A percentile compares a stretch with the other conserved stretches of the same genome.
Evolutionary conservation across 2,888 invertebrate genomes (phyloP).

Genomic region (Ryuthela nishihirai): DNA sequence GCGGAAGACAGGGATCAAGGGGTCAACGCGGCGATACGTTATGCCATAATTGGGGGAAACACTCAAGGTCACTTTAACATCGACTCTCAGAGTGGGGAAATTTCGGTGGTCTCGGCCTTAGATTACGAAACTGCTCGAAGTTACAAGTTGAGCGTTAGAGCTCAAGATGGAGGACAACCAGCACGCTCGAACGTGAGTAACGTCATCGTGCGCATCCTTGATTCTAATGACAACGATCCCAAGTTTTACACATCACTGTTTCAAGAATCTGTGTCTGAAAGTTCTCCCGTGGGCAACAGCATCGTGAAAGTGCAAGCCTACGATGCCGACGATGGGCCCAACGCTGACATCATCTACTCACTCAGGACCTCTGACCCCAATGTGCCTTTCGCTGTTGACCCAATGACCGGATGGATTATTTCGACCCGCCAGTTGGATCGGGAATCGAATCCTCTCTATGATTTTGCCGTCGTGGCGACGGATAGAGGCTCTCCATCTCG

Average conservation of each 20-base stretch:
- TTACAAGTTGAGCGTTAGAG: slow-evolving; percentile 84
- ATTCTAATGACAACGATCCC: slow-evolving; percentile 82
- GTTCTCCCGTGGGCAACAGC: slow-evolving; percentile 79
- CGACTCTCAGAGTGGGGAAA: slow-evolving; percentile 76
- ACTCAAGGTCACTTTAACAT: slow-evolving; percentile 90
- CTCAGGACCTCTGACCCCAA: slow-evolving; percentile 47
- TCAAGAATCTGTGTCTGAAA: slow-evolving; percentile 90
- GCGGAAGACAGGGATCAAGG: slow-evolving; percentile 92
- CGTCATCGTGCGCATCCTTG: slow-evolving; percentile 81
- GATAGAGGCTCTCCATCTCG: slow-evolving; percentile 59
- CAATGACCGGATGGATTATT: slow-evolving; percentile 83
- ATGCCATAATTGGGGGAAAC: slow-evolving; percentile 86
- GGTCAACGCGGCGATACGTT: slow-evolving; percentile 85
- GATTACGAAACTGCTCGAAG: slow-evolving; percentile 83
- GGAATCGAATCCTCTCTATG: slow-evolving; percentile 78
- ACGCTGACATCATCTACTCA: slow-evolving; percentile 82
- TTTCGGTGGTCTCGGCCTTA: slow-evolving; percentile 72
- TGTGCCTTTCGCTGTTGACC: slow-evolving; percentile 79
- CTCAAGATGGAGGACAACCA: slow-evolving; percentile 93
- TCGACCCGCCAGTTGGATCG: slow-evolving; percentile 80
- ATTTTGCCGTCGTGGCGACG: slow-evolving; percentile 62
- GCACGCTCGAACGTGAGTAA: slow-evolving; percentile 91
- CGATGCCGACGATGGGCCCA: slow-evolving; percentile 88
- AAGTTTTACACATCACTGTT: slow-evolving; percentile 86
- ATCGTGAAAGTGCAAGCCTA: slow-evolving; percentile 91